Evolutionary conservation across 2,888 invertebrate species (phyloP), one percentile per base, ranked within the genome.

Genomic region (Orthonychiurus folsomi): DNA sequence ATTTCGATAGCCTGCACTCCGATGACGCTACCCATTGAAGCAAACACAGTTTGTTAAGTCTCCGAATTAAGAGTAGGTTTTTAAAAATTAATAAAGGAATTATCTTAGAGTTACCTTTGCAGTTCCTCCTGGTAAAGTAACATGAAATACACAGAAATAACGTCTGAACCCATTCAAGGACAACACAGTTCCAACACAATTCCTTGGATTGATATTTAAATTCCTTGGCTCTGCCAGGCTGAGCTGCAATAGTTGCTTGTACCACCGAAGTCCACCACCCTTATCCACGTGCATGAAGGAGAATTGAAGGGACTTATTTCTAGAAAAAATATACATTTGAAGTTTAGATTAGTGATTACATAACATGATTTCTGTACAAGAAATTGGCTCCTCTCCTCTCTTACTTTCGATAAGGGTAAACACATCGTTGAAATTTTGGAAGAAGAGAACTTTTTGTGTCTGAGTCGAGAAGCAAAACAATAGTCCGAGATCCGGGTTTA

Each of bases 131-230:
- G 90, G 89, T 78, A 94, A 93, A 79, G 71, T 94, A 63, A 93
- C 93, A 80, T 99, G 97, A 80, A 95, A 99, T 82, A 99, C 94
- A 78, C 94, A 96, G 81, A 94, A 97, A 81, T 97, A 96, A 80
- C 93, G 93, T 68, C 96, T 83, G 80, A 93, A 92, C 25, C 97
- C 96, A 80, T 97, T 97, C 68, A 99, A 81, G 1, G 95, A 89
- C 56, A 99, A 81, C 64, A 99, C 96, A 2, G 94, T 94, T 61
- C 97, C 97, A 53, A 96, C 88, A 77, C 96, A 96, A 80, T 97
- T 96, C 73, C 93, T 85, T 24, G 93, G 91, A 81, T 96, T 97
- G 65, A 99, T 94, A 69, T 87, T 86, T 70, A 93, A 80, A 75
- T 88, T 88, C 66, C 86, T 82, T 53, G 86, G 84, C 74, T 90